Evolutionary conservation across 2,888 invertebrate species (phyloP).

Genomic region (Antitype chi): DNA sequence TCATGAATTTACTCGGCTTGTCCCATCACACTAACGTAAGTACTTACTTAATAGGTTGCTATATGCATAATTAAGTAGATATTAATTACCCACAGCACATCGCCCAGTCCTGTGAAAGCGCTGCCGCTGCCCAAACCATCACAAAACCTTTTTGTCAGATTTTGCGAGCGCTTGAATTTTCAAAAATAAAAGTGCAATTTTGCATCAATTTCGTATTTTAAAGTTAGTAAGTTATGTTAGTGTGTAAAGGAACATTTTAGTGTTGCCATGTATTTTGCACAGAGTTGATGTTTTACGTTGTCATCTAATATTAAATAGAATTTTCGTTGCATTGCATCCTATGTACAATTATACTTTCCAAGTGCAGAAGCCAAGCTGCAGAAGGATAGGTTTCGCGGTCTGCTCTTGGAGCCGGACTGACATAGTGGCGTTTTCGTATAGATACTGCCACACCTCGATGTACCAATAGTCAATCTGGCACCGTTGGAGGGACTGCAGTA

Average conservation of each 20-base stretch:
- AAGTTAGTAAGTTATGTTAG: conserved; percentile 9
- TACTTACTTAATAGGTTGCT: neutral
- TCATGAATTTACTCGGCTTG: neutral
- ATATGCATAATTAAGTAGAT: neutral
- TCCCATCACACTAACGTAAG: neutral
- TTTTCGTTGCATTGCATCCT: neutral
- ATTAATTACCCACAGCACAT: conserved; percentile 3
- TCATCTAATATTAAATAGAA: conserved; percentile 8
- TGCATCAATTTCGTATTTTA: conserved; percentile 7
- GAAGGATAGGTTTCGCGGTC: no score
- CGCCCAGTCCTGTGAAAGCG: neutral
- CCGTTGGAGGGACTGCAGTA: no score
- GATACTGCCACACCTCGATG: no score
- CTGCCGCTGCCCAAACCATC: neutral
- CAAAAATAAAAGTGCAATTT: conserved; percentile 34
- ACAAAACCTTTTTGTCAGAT: conserved; percentile 16
- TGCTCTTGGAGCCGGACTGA: no score
- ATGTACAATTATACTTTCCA: neutral
- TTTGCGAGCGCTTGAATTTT: conserved; percentile 11
- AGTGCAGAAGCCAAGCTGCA: no score
- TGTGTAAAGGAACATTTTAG: conserved; percentile 17
- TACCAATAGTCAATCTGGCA: no score
- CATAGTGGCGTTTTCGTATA: no score
- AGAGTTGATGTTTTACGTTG: neutral
- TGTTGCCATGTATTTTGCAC: neutral